Evolutionary conservation across 2,797 vertebrate genomes (phyloP).

Genomic region (Paedocypris micromegethes): DNA sequence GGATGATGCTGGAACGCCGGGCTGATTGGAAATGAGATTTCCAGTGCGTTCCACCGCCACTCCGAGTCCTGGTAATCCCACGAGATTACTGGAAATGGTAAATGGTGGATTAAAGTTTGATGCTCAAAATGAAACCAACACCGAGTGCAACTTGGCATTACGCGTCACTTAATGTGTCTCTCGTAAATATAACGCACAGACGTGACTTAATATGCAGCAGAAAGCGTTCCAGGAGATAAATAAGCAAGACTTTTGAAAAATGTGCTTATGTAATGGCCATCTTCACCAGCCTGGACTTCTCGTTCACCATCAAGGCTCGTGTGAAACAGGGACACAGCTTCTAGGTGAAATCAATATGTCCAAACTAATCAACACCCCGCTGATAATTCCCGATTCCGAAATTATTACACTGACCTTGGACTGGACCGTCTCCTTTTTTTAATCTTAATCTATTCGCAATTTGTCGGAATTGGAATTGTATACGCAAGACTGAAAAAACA

Average conservation of each 20-base stretch:
- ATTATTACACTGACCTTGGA: slow-evolving; percentile 36
- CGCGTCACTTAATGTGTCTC: slow-evolving; percentile 7
- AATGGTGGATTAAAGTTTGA: slow-evolving; percentile 57
- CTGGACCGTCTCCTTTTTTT: not conserved
- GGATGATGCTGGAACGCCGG: slow-evolving; percentile 26
- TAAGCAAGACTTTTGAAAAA: slow-evolving; percentile 13
- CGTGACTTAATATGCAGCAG: slow-evolving; percentile 2
- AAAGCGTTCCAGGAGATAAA: slow-evolving; percentile 2
- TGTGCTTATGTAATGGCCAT: slow-evolving; percentile 24
- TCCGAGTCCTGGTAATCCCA: slow-evolving; percentile 52
- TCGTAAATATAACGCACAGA: slow-evolving; percentile 3
- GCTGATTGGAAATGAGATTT: slow-evolving; percentile 52
- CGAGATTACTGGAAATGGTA: slow-evolving; percentile 57
- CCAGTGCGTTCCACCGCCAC: slow-evolving; percentile 49
- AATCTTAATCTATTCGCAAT: too few species aligned
- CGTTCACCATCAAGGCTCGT: slow-evolving; percentile 31
- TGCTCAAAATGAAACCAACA: slow-evolving; percentile 29
- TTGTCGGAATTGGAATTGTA: too few species aligned
- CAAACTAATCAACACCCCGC: slow-evolving; percentile 38
- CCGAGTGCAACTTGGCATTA: slow-evolving; percentile 28
- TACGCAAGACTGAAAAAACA: too few species aligned
- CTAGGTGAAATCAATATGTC: slow-evolving; percentile 43
- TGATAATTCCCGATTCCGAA: slow-evolving; percentile 26
- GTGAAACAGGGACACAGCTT: slow-evolving; percentile 35
- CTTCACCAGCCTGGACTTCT: slow-evolving; percentile 12